Evolutionary conservation across 2,888 invertebrate genomes (phyloP).

Genomic region (Ophion costatus): DNA sequence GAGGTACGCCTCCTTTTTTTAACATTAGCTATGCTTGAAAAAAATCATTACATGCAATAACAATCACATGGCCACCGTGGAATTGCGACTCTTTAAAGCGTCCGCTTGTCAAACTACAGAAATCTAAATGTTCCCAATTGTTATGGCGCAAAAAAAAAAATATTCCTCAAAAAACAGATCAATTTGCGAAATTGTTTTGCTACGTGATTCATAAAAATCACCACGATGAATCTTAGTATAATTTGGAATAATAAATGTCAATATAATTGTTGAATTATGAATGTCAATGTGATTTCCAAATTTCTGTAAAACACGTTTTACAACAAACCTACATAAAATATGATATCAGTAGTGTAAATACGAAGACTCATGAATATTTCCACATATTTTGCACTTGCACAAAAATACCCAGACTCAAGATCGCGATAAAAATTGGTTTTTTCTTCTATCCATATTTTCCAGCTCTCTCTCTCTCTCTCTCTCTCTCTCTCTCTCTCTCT

Average conservation of each 20-base stretch:
- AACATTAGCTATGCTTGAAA: too few species aligned
- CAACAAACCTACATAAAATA: background rate
- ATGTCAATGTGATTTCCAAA: background rate
- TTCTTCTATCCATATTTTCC: constrained; percentile 14
- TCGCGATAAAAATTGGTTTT: constrained; percentile 26
- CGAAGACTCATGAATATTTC: background rate
- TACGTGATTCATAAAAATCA: too few species aligned
- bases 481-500: background rate
- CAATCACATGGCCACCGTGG: too few species aligned
- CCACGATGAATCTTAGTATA: background rate
- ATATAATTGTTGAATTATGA: background rate
- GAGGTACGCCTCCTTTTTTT: too few species aligned
- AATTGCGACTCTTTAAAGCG: too few species aligned
- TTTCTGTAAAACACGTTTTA: background rate
- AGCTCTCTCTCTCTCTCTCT: background rate
- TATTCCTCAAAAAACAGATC: too few species aligned
- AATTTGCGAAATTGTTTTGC: too few species aligned
- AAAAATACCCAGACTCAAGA: constrained; percentile 13
- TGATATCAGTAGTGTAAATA: background rate
- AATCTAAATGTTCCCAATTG: too few species aligned
- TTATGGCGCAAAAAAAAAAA: too few species aligned
- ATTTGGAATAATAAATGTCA: background rate
- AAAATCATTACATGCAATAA: too few species aligned
- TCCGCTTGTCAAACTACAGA: too few species aligned
- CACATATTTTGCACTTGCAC: background rate